Evolutionary conservation across 2,797 vertebrate genomes (phyloP), one percentile per base, ranked within the genome.

Genomic region (Rhinichthys osculus): DNA sequence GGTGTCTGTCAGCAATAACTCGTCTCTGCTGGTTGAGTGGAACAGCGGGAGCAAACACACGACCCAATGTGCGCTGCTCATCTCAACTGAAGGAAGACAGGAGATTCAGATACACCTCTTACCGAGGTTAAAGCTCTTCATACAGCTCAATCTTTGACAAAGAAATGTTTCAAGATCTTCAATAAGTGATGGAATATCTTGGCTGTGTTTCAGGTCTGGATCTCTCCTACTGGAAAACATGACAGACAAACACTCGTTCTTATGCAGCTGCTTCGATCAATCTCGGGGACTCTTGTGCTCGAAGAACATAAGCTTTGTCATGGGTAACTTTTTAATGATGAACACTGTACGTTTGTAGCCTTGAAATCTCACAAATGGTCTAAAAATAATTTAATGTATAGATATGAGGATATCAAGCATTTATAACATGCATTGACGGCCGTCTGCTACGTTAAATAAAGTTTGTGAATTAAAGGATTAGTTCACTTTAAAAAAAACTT

Each of bases 71-170:
- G 82, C 82, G 2, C 59, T 83, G 42, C 72, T 83, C 42, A 30
- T 83, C 14, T 83, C 82, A 5, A 67, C 82, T 17, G 30, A 54
- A 17, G 72, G 82, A 50, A 66, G 59, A 76, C 59, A 76, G 21
- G 82, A 83, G 72, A 77, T 83, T 4, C 42, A 83, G 30, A 83
- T 83, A 13, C 71, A 77, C 72, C 82, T 83, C 52, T 52, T 83
- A 38, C 82, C 82, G 38, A n/a, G 72, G 82, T 83, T 74, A 47
- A n/a, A 23, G 7, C 33, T 82, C 52, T 16, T 57, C n/a, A 54
- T 76, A 54, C 21, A 57, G 74, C 52, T 74, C 72, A 21, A 33
- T 35, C 21, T 77, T 77, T 77, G 33, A 77, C 7, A 35, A 33
- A 27, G 54, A 30, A 9, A 35, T 8, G 27, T 47, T 47, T 80